Evolutionary conservation across 2,113 vertebrate genomes (phyloP), one percentile per base, ranked within the genome.

Genomic region (Polypterus bichir): DNA sequence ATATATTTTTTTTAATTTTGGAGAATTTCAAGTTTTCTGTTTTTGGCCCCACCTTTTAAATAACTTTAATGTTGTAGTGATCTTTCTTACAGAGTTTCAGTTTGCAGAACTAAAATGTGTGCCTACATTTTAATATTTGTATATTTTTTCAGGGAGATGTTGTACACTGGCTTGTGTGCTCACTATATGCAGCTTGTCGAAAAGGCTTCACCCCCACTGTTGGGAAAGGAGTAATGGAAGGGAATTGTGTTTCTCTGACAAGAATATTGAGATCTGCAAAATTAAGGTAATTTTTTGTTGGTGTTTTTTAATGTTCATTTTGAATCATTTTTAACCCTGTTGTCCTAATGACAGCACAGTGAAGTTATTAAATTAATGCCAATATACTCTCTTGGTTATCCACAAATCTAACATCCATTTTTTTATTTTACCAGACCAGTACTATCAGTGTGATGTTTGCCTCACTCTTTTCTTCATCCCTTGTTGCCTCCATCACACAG

Each of bases 161-260:
- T 64, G 80, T 91, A 60, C 95, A 97, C 76, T 98, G 95, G 94
- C 62, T 98, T 74, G 93, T 91, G 49, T 98, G 94, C 48, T 84
- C 94, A 0, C 85, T 98, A 3, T 98, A 98, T 11, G 89, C 92
- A 0, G 92, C 93, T 65, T 98, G 95, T 64, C 89, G 95, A 63
- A 93, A 91, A 74, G 87, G 89, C 49, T 82, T 84, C 57, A 90
- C 89, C 61, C 94, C 93, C 65, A 98, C 95, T 0, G 91, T 98
- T 68, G 94, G 93, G 3, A 91, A 88, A 74, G 92, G 92, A 1
- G 65, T 91, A 67, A 92, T 97, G 91, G 92, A 98, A 75, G 95
- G 95, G 57, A 98, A 98, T 76, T 91, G 94, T 49, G 96, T 98
- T 49, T 98, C 96, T 6, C 86, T 98, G 65, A 98, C 96, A 11